Base-by-base conservation (phyloP, 2,888 invertebrate genomes). In the Rhagonycha fulva region DNA sequence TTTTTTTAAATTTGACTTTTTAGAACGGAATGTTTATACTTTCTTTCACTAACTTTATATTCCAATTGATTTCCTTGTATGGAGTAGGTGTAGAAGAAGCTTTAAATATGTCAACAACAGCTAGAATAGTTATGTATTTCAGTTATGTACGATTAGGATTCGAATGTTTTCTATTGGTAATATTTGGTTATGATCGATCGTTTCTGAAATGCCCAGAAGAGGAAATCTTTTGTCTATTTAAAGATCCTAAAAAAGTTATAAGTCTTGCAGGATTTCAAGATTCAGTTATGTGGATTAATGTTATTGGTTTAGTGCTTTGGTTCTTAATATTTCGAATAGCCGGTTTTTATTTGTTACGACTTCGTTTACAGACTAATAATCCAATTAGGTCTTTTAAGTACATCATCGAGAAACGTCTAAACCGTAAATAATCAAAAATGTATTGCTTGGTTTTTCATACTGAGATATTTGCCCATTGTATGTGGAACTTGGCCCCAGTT, bases 11-110 rank as follows among this genome's bases (percentile, higher is more conserved):
- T 62, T 26, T 63, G 11, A 26, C 0, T 9, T 89, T 89, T 10
- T 88, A 96, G 96, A 96, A 96, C 84, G 93, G 94, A 28, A 95
- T 97, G 87, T 98, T 98, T 87, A 89, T 97, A 82, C 98, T 97
- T 0, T 97, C 98, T 14, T 94, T 95, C 0, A 85, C 94, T 76
- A 91, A 94, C 71, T 97, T 97, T 5, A 98, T 98, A 0, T 89
- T 98, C 11, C 95, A 98, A 91, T 88, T 98, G 74, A 90, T 98
- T 70, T 94, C 97, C 4, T 95, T 94, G 0, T 95, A 95, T 84
- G 95, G 98, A 32, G 93, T 98, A 83, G 95, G 94, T 30, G 93
- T 98, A 83, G 95, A 94, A 1, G 89, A 90, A 81, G 89, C 89
- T 70, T 86, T 84, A 71, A 89, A 90, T n/a, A 89, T 90, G 0